Base-by-base conservation (phyloP, 2,797 vertebrate genomes). In the Knipowitschia caucasica region DNA sequence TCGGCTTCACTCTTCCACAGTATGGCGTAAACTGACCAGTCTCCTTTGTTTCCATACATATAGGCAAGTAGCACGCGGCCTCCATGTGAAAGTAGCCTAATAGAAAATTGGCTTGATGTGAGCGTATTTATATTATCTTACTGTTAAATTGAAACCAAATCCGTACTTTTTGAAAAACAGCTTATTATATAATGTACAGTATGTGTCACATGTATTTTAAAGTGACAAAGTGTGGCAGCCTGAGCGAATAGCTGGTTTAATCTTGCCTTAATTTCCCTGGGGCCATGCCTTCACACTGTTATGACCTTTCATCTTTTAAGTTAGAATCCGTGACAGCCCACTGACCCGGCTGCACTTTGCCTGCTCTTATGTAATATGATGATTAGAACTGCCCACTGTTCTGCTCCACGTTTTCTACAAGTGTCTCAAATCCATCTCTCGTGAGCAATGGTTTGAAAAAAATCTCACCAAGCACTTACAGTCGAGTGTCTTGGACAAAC, bases 331-430 rank as follows among this genome's bases (percentile, higher is more conserved):
- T 38, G 63, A 53, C 64, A 56, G 51, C 44, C 30, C 38, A 26
- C 45, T 74, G 68, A 78, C 59, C 72, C 2, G 44, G 15, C 15
- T 15, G n/a, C 23, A 8, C 35, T 60, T 50, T 79, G 73, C 76
- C 21, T 74, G 68, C 66, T 49, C 18, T 34, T 73, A 50, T 60
- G 56, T 69, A 64, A 83, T 77, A 50, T 38, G 20, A 47, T 31
- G 18, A 38, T 47, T 18, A 25, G 23, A 34, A 17, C 4, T 44
- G 21, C 12, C 27, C 35, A 57, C 50, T 30, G 35, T 64, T 56
- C 26, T 56, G 62, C 43, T 64, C 26, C 34, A 43, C 38, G 71
- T 69, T 70, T 47, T 36, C 29, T 50, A 38, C 49, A 55, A 52
- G 31, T 64, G 46, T 23, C 5, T 33, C n/a, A 35, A 8, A 67